Conservation (phyloP, 2,797 vertebrate genomes). For the Dallia pectoralis region DNA sequence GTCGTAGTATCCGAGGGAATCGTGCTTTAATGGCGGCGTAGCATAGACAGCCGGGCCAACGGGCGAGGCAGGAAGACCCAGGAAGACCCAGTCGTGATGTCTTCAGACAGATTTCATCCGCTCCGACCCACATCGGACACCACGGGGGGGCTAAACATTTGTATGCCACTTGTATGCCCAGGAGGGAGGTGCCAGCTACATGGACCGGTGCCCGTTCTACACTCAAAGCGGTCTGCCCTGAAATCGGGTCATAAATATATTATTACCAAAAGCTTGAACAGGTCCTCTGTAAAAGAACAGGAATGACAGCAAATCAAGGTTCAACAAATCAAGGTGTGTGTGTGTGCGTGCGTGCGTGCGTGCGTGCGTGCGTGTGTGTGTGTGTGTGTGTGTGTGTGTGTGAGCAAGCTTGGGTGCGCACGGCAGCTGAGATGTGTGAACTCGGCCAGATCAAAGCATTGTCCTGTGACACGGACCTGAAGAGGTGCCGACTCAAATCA, state of each 20-base stretch:
- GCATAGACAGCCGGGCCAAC: conserved; percentile 28
- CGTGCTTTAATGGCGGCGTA: conserved; percentile 42
- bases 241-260: background rate
- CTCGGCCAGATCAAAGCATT: background rate
- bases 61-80: conserved; percentile 10
- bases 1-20: conserved; percentile 57
- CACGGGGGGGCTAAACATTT: conserved; percentile 39
- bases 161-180: conserved; percentile 38
- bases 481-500: background rate
- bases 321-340: background rate
- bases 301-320: background rate
- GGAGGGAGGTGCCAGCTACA: conserved; percentile 14
- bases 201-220: conserved; percentile 23
- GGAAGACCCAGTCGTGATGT: conserved; percentile 31
- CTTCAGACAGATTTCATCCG: conserved; percentile 26
- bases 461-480: background rate
- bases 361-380: background rate
- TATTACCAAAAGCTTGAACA: background rate
- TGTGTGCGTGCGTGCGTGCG: background rate
- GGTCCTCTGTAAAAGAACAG: background rate
- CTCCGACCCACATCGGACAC: conserved; percentile 1
- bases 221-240: background rate
- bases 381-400: conserved; percentile 22
- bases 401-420: background rate
- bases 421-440: background rate